phyloP scores from a whole-genome alignment of 2,797 vertebrate species.

The Nannoperca obscura region DNA sequence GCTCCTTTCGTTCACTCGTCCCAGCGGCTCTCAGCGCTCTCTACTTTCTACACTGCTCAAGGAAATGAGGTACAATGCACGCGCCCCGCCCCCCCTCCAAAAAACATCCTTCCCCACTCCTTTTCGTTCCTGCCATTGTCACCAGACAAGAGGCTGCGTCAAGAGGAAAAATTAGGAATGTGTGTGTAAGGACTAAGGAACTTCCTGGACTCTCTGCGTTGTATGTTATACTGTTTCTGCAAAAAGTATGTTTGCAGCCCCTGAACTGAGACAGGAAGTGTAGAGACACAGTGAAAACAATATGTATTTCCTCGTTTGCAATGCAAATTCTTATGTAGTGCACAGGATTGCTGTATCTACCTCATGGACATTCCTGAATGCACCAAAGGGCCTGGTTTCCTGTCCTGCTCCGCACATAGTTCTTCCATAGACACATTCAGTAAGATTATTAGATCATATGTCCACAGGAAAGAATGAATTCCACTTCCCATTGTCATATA shows the following conservation, averaged over 20 bases:
- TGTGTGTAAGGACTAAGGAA: slow-evolving; percentile 47
- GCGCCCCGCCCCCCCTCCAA: slow-evolving; percentile 25
- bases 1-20: slow-evolving; percentile 50
- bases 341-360: slow-evolving; percentile 34
- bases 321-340: slow-evolving; percentile 37
- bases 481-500: slow-evolving; percentile 43
- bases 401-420: slow-evolving; percentile 46
- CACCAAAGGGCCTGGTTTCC: slow-evolving; percentile 55
- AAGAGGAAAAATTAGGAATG: slow-evolving; percentile 76
- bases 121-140: slow-evolving; percentile 86
- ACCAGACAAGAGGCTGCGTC: slow-evolving; percentile 72
- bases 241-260: slow-evolving; percentile 26
- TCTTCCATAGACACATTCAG: slow-evolving; percentile 28
- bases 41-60: slow-evolving; percentile 55
- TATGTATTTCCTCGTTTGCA: slow-evolving; percentile 28
- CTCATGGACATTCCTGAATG: slow-evolving; percentile 57
- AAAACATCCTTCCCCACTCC: slow-evolving; percentile 78
- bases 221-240: slow-evolving; percentile 34
- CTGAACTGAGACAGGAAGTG: slow-evolving; percentile 47
- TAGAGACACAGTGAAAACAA: slow-evolving; percentile 42
- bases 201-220: slow-evolving; percentile 69
- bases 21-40: slow-evolving; percentile 51
- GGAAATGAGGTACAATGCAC: slow-evolving; percentile 84
- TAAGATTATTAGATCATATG: neutral
- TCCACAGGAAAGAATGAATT: slow-evolving; percentile 61